These are phyloP conservation scores for Digitonthophagus gazella DNA, from an alignment of 2,888 invertebrate species.

Conservation along the genomic window DNA sequence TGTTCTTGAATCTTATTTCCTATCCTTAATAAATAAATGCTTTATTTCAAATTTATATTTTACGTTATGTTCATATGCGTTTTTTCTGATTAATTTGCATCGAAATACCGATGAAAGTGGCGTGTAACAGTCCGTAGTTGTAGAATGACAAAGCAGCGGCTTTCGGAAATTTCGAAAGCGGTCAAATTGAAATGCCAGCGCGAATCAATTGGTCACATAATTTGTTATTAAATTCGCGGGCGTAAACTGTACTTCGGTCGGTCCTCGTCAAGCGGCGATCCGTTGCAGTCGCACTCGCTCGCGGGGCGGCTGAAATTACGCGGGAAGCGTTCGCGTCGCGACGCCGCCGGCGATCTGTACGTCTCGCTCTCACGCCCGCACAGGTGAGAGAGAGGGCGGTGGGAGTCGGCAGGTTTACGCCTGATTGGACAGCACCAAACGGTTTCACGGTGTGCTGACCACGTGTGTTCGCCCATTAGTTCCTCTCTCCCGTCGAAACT, in stretches of 20 bases:
- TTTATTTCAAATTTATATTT: too few species aligned
- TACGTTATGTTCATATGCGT: too few species aligned
- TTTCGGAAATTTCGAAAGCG: constrained; percentile 22
- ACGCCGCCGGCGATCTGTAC: background rate
- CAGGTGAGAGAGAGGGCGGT: constrained; percentile 24
- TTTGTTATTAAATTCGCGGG: constrained; percentile 27
- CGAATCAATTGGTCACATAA: constrained; percentile 27
- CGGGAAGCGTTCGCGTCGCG: background rate
- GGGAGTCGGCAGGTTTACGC: constrained; percentile 40
- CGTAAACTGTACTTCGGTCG: background rate
- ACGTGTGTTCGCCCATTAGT: constrained; percentile 39
- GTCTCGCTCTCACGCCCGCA: background rate
- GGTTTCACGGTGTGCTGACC: constrained; percentile 50
- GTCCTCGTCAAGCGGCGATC: background rate
- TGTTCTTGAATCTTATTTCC: too few species aligned
- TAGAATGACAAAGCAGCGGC: background rate
- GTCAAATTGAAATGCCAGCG: constrained; percentile 24
- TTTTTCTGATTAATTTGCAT: too few species aligned
- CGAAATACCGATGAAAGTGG: background rate
- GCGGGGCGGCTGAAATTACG: background rate
- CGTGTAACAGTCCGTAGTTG: background rate
- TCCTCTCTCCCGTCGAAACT: constrained; percentile 27
- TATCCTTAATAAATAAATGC: too few species aligned
- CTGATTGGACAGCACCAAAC: constrained; percentile 52
- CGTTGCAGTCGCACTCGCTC: background rate